phyloP scores from a whole-genome alignment of 2,113 vertebrate species.

The Actenoides lindsayi region DNA sequence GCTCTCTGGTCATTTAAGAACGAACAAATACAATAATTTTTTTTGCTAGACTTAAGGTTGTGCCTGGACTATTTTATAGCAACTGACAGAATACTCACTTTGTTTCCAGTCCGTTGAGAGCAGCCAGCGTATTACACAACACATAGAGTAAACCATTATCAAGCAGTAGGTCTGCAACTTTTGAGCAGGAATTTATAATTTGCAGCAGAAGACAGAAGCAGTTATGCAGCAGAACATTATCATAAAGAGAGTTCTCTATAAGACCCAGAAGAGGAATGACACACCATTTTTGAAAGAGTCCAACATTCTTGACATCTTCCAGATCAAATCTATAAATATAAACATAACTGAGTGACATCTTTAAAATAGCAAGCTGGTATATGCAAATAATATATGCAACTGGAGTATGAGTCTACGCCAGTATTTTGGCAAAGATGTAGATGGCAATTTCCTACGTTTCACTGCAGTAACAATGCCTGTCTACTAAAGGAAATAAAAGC shows the following conservation, averaged over 20 bases:
- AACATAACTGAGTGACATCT: background rate
- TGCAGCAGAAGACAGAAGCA: slow-evolving; percentile 91
- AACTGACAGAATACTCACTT: slow-evolving; percentile 78
- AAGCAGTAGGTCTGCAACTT: slow-evolving; percentile 93
- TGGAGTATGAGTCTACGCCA: background rate
- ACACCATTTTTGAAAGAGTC: slow-evolving; percentile 92
- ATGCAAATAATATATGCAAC: background rate
- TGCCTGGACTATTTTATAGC: background rate
- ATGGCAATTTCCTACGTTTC: background rate
- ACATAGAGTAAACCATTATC: slow-evolving; percentile 96
- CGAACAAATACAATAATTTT: background rate
- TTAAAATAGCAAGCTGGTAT: background rate
- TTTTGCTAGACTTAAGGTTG: background rate
- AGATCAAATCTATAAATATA: slow-evolving; percentile 83
- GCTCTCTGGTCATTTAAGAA: background rate
- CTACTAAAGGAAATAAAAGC: background rate
- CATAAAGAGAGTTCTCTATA: slow-evolving; percentile 93
- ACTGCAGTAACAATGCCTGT: background rate
- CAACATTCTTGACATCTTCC: slow-evolving; percentile 90
- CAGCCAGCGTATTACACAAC: slow-evolving; percentile 92
- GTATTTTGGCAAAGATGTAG: background rate
- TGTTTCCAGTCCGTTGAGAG: slow-evolving; percentile 92
- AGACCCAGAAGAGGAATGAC: slow-evolving; percentile 93
- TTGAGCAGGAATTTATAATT: slow-evolving; percentile 93
- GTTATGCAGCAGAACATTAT: slow-evolving; percentile 91